Conservation (phyloP, 53 echinoderm and acorn worm genomes). For the Holothuria scabra region DNA sequence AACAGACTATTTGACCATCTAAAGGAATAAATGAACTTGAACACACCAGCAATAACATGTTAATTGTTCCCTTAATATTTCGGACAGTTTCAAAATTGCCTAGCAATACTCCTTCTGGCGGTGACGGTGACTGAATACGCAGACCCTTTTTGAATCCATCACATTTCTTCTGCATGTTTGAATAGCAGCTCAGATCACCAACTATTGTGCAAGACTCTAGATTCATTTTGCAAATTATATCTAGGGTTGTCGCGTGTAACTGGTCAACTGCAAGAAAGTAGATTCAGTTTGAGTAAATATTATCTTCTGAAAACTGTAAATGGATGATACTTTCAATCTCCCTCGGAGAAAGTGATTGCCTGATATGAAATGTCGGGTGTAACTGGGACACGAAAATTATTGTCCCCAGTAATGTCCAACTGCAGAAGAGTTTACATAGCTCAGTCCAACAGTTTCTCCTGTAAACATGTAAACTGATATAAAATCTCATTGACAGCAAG, state of each 20-base stretch:
- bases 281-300: conserved; percentile 17
- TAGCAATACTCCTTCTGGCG: conserved; percentile 11
- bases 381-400: conserved; percentile 24
- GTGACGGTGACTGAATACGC: conserved; percentile 26
- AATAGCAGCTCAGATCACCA: conserved; percentile 20
- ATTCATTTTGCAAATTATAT: conserved; percentile 24
- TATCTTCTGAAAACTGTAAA: conserved; percentile 14
- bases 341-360: conserved; percentile 20
- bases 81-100: conserved; percentile 11
- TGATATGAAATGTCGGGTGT: conserved; percentile 17
- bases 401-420: conserved; percentile 26
- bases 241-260: conserved; percentile 26
- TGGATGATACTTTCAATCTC: conserved; percentile 24
- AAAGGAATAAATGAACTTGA: conserved; percentile 13
- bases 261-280: conserved; percentile 26
- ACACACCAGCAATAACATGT: conserved; percentile 21
- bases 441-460: conserved; percentile 25
- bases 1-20: conserved; percentile 26
- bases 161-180: conserved; percentile 10
- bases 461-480: conserved; percentile 18
- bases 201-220: conserved; percentile 20
- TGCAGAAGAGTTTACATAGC: conserved; percentile 9
- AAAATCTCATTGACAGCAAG: conserved; percentile 22
- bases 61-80: conserved; percentile 26
- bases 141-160: conserved; percentile 10